phyloP scores from a whole-genome alignment of 1,140 invertebrate species.

The Drosophila ananassae region DNA sequence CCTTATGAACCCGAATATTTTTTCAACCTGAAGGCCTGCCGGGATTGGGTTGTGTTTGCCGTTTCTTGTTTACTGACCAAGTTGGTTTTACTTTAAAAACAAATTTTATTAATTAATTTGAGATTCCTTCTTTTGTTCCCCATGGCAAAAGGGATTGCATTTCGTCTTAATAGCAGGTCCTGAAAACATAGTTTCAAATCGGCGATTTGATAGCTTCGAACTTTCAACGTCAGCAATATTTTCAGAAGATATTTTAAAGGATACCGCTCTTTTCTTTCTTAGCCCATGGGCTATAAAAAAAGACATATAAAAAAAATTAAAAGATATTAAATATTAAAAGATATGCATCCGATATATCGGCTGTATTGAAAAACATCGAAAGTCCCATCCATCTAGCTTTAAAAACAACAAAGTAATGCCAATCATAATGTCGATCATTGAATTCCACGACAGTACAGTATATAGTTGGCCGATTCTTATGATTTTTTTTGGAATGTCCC shows the following conservation, averaged over 20 bases:
- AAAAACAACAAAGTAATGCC: too few relatives aligned
- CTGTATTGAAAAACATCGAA: too few relatives aligned
- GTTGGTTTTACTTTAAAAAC: conserved; percentile 42
- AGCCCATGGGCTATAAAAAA: too few relatives aligned
- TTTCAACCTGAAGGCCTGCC: conserved; percentile 20
- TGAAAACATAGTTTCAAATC: neutral
- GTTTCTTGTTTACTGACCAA: conserved; percentile 36
- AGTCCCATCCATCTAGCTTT: too few relatives aligned
- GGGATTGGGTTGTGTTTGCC: conserved; percentile 35
- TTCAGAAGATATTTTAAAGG: neutral
- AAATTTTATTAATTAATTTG: conserved; percentile 79
- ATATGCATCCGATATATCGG: too few relatives aligned
- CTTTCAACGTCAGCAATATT: neutral
- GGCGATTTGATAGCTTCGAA: neutral
- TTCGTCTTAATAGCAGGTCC: neutral
- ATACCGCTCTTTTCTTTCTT: neutral
- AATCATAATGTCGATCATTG: too few relatives aligned
- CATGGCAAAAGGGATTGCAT: conserved; percentile 13
- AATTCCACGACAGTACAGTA: too few relatives aligned
- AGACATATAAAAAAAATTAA: too few relatives aligned
- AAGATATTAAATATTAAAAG: too few relatives aligned
- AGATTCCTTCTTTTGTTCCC: conserved; percentile 34
- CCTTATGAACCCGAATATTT: conserved; percentile 33
- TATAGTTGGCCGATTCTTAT: too few relatives aligned
- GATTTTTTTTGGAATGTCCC: too few relatives aligned